Percentiles rank a stretch among this genome's conserved stretches.
Evolutionary conservation across 2,113 vertebrate species (phyloP).

Genomic region (Antigone vipio): DNA sequence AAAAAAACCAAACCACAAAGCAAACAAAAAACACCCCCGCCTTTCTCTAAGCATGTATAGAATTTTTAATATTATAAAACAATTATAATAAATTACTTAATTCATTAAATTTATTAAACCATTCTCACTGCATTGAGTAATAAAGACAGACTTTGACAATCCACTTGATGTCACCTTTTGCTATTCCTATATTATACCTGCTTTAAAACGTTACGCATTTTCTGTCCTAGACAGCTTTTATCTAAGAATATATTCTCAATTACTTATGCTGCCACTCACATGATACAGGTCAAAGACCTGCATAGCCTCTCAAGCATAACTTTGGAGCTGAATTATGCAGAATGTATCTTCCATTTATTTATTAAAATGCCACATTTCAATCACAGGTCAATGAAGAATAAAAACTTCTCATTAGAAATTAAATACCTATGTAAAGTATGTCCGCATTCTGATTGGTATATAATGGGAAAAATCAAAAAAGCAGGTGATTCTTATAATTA

Average conservation of each 20-base stretch:
- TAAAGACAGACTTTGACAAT: background rate
- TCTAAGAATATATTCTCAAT: conserved; percentile 34
- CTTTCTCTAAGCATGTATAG: background rate
- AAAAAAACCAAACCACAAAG: background rate
- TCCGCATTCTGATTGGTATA: conserved; percentile 25
- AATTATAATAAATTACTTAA: background rate
- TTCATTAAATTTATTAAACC: background rate
- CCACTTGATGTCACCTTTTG: background rate
- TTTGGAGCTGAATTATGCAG: conserved; percentile 47
- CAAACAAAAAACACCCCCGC: no score
- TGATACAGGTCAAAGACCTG: conserved; percentile 26
- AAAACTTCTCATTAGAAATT: conserved; percentile 68
- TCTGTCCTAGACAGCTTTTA: background rate
- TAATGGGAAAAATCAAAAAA: conserved; percentile 70
- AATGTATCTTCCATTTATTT: conserved; percentile 63
- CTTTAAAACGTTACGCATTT: background rate
- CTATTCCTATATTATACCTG: background rate
- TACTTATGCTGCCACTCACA: background rate
- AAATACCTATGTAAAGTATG: conserved; percentile 62
- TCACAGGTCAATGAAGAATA: conserved; percentile 71
- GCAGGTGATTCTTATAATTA: conserved; percentile 68
- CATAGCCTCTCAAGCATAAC: conserved; percentile 26
- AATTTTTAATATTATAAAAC: background rate
- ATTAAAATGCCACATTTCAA: conserved; percentile 71
- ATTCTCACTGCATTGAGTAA: background rate